Conservation (phyloP, 2,797 vertebrate genomes). For the Sebastes iracundus region DNA sequence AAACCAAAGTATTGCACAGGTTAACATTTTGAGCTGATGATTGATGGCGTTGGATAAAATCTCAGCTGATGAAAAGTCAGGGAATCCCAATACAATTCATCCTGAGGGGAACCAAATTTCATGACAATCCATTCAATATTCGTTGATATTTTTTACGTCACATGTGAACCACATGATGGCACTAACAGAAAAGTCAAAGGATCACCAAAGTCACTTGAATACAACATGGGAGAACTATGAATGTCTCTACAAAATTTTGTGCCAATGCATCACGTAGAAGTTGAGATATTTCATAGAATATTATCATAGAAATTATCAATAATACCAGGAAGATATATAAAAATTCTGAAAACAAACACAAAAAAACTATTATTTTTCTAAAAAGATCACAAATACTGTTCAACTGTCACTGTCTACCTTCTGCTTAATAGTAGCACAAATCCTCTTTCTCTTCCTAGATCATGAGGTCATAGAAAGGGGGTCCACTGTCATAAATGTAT, state of each 20-base stretch:
- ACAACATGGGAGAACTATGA: background rate
- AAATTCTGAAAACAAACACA: background rate
- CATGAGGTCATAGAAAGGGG: constrained; percentile 28
- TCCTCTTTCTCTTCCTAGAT: constrained; percentile 37
- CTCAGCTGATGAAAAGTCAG: background rate
- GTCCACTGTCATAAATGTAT: constrained; percentile 28
- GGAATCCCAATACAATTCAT: background rate
- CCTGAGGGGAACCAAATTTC: background rate
- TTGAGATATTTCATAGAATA: background rate
- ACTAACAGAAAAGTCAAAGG: too few relatives aligned
- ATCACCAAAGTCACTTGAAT: background rate
- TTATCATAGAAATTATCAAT: background rate
- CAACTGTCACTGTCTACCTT: background rate
- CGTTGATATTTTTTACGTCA: background rate
- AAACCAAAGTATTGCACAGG: background rate
- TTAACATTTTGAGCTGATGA: background rate
- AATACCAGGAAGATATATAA: background rate
- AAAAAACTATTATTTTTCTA: background rate
- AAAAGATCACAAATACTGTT: background rate
- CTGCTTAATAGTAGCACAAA: constrained; percentile 13
- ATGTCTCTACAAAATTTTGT: background rate
- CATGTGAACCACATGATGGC: background rate
- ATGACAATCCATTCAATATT: background rate
- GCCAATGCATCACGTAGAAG: background rate
- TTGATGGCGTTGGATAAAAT: background rate